Evolutionary conservation across 2,113 vertebrate species (phyloP).

Genomic region (Oostethus manadensis): DNA sequence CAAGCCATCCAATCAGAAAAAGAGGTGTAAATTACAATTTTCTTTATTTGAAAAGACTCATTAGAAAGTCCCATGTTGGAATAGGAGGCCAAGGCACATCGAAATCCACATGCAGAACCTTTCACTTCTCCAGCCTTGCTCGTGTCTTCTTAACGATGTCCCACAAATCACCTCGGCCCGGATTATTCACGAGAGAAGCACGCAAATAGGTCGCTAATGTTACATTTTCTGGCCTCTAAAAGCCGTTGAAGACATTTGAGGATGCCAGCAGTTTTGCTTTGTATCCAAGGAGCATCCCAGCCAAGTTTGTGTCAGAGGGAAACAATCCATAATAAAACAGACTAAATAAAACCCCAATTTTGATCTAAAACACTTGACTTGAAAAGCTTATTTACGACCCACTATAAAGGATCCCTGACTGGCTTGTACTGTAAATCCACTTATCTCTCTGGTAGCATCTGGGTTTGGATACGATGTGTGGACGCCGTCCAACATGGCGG

Average conservation of each 20-base stretch:
- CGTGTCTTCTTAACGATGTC: conserved; percentile 29
- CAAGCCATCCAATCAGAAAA: conserved; percentile 47
- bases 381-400: conserved; percentile 59
- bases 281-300: conserved; percentile 52
- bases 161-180: conserved; percentile 41
- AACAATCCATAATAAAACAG: conserved; percentile 58
- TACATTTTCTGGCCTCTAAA: conserved; percentile 53
- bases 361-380: conserved; percentile 49
- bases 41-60: conserved; percentile 54
- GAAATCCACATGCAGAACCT: conserved; percentile 50
- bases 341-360: conserved; percentile 34
- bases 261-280: conserved; percentile 50
- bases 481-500: conserved; percentile 63
- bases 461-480: conserved; percentile 61
- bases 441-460: conserved; percentile 67
- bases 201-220: conserved; percentile 61
- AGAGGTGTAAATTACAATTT: conserved; percentile 65
- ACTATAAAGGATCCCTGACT: conserved; percentile 57
- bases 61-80: conserved; percentile 40
- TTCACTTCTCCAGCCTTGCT: conserved; percentile 18
- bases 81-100: conserved; percentile 28
- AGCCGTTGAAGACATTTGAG: conserved; percentile 57
- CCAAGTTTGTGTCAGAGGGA: conserved; percentile 67
- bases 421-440: conserved; percentile 59
- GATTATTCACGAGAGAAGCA: conserved; percentile 52